Evolutionary conservation across 2,113 vertebrate species (phyloP).

Genomic region (Anolis sagrei): DNA sequence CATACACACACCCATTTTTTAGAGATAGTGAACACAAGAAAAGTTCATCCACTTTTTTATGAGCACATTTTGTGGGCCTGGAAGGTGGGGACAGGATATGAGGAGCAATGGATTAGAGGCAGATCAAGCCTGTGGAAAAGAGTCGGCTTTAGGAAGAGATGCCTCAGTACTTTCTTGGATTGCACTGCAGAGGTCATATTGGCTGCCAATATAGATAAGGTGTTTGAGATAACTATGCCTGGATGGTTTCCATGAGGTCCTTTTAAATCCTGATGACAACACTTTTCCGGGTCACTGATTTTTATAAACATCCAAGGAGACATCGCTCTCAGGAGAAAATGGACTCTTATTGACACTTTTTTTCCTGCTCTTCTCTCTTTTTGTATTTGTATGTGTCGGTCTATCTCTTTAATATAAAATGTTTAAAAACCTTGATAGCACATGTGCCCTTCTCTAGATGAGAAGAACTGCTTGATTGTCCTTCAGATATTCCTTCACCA

Average conservation of each 20-base stretch:
- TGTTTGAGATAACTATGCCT: background rate
- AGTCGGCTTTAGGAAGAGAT: background rate
- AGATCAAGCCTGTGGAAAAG: fast-evolving
- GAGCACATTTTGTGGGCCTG: background rate
- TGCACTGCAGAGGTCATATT: conserved; percentile 1
- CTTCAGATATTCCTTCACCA: background rate
- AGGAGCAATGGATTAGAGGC: background rate
- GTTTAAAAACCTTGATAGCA: conserved; percentile 25
- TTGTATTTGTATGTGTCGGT: background rate
- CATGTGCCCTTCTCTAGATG: background rate
- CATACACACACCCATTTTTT: too few species aligned
- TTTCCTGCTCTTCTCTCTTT: background rate
- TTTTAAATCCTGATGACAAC: conserved; percentile 30
- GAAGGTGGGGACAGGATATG: background rate
- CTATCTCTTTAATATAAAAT: background rate
- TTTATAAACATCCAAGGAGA: conserved; percentile 18
- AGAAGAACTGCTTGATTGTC: background rate
- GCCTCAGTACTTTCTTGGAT: conserved; percentile 18
- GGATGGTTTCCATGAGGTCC: background rate
- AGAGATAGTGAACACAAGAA: background rate
- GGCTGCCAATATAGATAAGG: conserved; percentile 2
- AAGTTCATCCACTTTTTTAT: background rate
- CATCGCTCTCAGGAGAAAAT: conserved; percentile 6
- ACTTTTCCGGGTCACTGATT: conserved; percentile 18
- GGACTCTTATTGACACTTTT: background rate